These are phyloP conservation scores for Eristalinus aeneus DNA, from an alignment of 2,888 invertebrate species.

Conservation along the genomic window DNA sequence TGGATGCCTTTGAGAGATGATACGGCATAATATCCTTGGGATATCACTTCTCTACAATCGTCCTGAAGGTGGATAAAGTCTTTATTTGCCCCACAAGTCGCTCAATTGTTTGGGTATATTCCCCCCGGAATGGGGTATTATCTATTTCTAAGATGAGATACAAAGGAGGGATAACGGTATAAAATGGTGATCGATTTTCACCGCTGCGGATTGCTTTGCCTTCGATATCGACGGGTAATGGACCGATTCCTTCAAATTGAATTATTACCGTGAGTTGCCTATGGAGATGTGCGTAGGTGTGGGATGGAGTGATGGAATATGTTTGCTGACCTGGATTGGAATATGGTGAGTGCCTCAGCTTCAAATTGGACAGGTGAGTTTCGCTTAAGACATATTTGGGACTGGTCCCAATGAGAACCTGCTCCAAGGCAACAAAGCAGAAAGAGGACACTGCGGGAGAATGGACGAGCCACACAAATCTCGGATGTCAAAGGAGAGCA, in stretches of 20 bases:
- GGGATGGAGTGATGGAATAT: too few relatives aligned
- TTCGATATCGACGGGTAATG: not conserved
- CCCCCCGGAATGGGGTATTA: not conserved
- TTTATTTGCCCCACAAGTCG: constrained; percentile 21
- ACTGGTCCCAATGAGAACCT: too few relatives aligned
- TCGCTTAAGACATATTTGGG: too few relatives aligned
- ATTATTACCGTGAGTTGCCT: not conserved
- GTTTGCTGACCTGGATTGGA: not conserved
- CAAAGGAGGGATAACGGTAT: not conserved
- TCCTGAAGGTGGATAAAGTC: not conserved
- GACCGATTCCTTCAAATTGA: not conserved
- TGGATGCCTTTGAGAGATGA: constrained; percentile 58
- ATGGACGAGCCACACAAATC: too few relatives aligned
- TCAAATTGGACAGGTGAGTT: too few relatives aligned
- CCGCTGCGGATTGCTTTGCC: not conserved
- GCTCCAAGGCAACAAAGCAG: too few relatives aligned
- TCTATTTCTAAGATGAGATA: not conserved
- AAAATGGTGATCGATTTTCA: not conserved
- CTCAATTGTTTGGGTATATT: not conserved
- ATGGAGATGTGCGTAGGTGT: not conserved
- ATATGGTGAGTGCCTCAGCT: too few relatives aligned
- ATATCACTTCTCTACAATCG: constrained; percentile 22
- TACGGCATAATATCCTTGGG: constrained; percentile 47
- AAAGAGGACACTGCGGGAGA: too few relatives aligned
- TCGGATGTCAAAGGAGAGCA: too few relatives aligned